phyloP scores from a whole-genome alignment of 53 echinoderm and acorn worm species.

The Luidia sarsii region DNA sequence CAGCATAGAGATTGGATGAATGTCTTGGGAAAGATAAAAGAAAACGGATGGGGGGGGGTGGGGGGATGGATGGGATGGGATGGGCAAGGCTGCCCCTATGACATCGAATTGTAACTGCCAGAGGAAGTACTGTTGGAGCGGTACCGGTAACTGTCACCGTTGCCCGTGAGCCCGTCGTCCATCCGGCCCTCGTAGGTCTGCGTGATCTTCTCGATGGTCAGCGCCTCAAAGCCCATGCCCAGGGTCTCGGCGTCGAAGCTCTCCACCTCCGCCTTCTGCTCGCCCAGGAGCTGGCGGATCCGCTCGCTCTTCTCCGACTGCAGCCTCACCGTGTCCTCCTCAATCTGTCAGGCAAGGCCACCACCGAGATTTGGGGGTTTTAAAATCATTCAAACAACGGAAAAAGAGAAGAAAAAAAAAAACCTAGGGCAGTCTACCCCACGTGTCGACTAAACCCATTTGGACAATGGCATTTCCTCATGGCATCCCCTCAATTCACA shows the following conservation, averaged over 20 bases:
- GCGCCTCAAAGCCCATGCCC: constrained; percentile 67
- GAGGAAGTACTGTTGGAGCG: constrained; percentile 86
- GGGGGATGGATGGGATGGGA: not conserved
- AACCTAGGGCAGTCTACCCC: too few species aligned
- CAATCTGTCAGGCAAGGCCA: too few species aligned
- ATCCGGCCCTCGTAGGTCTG: constrained; percentile 65
- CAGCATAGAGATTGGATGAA: not conserved
- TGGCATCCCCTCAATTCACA: too few species aligned
- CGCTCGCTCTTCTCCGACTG: constrained; percentile 73
- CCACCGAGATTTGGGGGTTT: too few species aligned
- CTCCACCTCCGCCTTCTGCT: constrained; percentile 67
- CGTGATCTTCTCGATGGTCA: constrained; percentile 84
- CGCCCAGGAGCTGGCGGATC: constrained; percentile 74
- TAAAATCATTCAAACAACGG: too few species aligned
- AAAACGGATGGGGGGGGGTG: not conserved
- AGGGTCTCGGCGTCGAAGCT: constrained; percentile 76
- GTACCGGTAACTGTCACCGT: constrained; percentile 56
- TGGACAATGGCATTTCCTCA: too few species aligned
- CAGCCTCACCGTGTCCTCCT: constrained; percentile 77
- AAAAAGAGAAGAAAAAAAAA: too few species aligned
- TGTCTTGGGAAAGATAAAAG: not conserved
- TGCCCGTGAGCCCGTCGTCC: constrained; percentile 39
- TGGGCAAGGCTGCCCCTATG: constrained; percentile 36
- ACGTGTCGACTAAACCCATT: too few species aligned
- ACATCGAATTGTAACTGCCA: constrained; percentile 62